Evolutionary conservation across 2,797 vertebrate species (phyloP).

Genomic region (Artibeus lituratus): DNA sequence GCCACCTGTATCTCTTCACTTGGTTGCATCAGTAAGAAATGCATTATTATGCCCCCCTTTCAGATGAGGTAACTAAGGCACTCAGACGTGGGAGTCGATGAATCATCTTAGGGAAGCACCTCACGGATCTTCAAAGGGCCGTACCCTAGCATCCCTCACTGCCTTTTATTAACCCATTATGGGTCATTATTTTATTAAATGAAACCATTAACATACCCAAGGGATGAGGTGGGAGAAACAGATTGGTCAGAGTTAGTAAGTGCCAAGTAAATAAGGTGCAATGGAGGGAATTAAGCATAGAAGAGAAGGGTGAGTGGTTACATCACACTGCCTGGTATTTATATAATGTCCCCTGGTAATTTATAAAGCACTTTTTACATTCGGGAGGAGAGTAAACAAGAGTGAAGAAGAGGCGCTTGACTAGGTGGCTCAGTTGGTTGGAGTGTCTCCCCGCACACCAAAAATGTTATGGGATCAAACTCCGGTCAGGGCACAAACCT

Average conservation of each 20-base stretch:
- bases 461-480: not conserved
- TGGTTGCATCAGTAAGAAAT: not conserved
- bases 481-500: not conserved
- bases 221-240: slow-evolving; percentile 16
- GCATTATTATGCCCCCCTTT: not conserved
- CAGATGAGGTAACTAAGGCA: not conserved
- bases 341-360: not conserved
- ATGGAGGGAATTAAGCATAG: not conserved
- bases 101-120: not conserved
- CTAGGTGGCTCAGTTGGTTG: not conserved
- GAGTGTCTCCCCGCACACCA: not conserved
- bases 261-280: not conserved
- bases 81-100: not conserved
- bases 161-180: slow-evolving; percentile 52
- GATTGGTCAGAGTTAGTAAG: not conserved
- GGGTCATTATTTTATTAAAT: slow-evolving; percentile 51
- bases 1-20: not conserved
- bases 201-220: slow-evolving; percentile 42
- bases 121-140: slow-evolving; percentile 14
- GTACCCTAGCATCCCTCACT: not conserved
- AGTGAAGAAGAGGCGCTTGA: not conserved
- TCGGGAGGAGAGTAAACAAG: not conserved
- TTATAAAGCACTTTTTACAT: not conserved
- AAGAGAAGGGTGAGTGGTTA: not conserved
- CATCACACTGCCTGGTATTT: not conserved